A percentile compares a stretch with the other conserved stretches of the same genome.
Evolutionary conservation across 2,797 vertebrate species (phyloP).

Genomic region (Serranus cabrilla): DNA sequence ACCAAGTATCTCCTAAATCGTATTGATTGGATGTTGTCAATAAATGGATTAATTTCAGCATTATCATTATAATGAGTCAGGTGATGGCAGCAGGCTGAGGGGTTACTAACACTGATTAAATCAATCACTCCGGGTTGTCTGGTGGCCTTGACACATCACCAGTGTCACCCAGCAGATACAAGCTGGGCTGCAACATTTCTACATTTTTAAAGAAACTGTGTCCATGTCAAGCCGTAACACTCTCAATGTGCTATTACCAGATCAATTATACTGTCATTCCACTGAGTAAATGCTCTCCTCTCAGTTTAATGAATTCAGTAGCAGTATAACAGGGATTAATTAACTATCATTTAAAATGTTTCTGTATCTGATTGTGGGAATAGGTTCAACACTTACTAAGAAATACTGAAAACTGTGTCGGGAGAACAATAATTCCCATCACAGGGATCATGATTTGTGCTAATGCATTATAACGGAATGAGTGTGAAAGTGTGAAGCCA

Average conservation of each 20-base stretch:
- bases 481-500: conserved; percentile 40
- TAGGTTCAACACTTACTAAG: not conserved
- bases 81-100: conserved; percentile 14
- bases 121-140: conserved; percentile 26
- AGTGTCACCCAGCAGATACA: not conserved
- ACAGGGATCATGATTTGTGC: conserved; percentile 9
- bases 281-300: not conserved
- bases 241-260: not conserved
- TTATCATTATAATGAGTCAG: conserved; percentile 34
- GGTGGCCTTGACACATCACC: not conserved
- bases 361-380: not conserved
- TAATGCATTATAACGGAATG: conserved; percentile 17
- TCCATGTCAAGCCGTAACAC: conserved; percentile 11
- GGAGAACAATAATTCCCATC: not conserved
- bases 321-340: not conserved
- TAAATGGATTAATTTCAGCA: conserved; percentile 33
- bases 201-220: not conserved
- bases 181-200: not conserved
- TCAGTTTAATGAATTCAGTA: conserved; percentile 15
- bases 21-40: conserved; percentile 37
- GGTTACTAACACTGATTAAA: conserved; percentile 33
- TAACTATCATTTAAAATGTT: not conserved
- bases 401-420: not conserved
- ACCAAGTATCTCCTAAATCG: conserved; percentile 35
- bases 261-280: not conserved